A percentile compares a stretch with the other conserved stretches of the same genome.
Evolutionary conservation across 2,113 vertebrate species (phyloP).

Genomic region (Heloderma charlesbogerti): DNA sequence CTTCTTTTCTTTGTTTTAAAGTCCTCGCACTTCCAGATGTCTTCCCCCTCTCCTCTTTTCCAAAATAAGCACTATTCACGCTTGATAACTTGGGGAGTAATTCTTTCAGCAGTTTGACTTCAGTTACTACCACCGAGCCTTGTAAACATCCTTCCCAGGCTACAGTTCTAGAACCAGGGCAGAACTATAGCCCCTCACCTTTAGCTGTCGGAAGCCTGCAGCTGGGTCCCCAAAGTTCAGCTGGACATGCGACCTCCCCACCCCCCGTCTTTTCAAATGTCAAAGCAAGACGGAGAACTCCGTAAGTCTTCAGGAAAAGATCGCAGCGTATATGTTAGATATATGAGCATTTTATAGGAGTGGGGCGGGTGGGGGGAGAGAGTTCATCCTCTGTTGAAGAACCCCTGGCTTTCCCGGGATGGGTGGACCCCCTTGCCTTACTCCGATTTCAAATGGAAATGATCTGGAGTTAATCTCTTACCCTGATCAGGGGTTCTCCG

Average conservation of each 20-base stretch:
- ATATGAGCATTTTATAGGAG: not conserved
- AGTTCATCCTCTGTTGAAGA: not conserved
- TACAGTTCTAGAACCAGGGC: not conserved
- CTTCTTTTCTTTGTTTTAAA: not conserved
- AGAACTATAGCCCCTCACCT: not conserved
- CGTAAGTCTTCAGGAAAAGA: not conserved
- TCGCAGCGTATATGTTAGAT: not conserved
- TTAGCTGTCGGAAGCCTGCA: not conserved
- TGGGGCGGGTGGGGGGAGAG: not conserved
- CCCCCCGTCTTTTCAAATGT: not conserved
- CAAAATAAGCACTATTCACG: not conserved
- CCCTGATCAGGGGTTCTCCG: constrained; percentile 51
- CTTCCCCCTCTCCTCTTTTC: not conserved
- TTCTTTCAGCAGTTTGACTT: not conserved
- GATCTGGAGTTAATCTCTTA: constrained; percentile 48
- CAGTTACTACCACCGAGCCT: not conserved
- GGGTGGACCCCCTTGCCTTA: not conserved
- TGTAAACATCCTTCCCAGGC: not conserved
- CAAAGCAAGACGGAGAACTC: not conserved
- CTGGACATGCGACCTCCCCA: not conserved
- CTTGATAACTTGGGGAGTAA: not conserved
- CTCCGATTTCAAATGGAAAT: not conserved
- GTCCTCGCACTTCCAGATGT: constrained; percentile 27
- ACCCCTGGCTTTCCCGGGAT: constrained; percentile 4
- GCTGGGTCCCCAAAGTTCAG: constrained; percentile 12